A percentile compares a stretch with the other conserved stretches of the same genome.
Evolutionary conservation across 2,113 vertebrate genomes (phyloP).

Genomic region (Brienomyrus longianalis): DNA sequence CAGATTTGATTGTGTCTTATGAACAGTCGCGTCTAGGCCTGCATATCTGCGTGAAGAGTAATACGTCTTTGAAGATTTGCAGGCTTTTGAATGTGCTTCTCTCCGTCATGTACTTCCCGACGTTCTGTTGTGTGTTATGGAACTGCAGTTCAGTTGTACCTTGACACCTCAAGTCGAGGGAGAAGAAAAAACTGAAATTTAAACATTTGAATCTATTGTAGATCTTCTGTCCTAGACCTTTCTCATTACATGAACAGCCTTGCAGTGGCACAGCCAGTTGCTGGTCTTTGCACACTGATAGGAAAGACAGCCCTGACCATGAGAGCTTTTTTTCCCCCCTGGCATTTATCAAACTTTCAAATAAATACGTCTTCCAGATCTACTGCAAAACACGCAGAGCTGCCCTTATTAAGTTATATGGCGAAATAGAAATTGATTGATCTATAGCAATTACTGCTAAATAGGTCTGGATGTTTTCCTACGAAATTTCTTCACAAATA

Average conservation of each 20-base stretch:
- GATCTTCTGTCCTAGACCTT: not conserved
- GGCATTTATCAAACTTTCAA: slow-evolving; percentile 5
- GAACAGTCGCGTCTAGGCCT: slow-evolving; percentile 66
- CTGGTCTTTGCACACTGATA: not conserved
- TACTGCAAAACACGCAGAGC: not conserved
- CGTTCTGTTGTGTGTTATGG: not conserved
- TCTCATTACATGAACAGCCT: not conserved
- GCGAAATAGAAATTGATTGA: not conserved
- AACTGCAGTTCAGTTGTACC: not conserved
- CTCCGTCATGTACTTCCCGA: not conserved
- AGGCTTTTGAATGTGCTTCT: slow-evolving; percentile 48
- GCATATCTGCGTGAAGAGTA: slow-evolving; percentile 67
- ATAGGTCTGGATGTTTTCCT: not conserved
- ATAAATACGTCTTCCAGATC: not conserved
- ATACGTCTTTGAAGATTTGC: slow-evolving; percentile 71
- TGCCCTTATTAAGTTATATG: not conserved
- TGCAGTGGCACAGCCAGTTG: not conserved
- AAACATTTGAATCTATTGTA: slow-evolving; percentile 1
- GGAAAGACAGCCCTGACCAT: not conserved
- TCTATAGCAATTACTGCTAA: not conserved
- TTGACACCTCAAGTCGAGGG: not conserved
- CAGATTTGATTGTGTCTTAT: slow-evolving; percentile 53
- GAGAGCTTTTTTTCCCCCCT: not conserved
- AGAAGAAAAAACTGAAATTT: not conserved
- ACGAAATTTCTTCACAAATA: not conserved